Evolutionary conservation across 1,140 invertebrate genomes (phyloP), one percentile per base, ranked within the genome.

Genomic region (Leucophenga varia): DNA sequence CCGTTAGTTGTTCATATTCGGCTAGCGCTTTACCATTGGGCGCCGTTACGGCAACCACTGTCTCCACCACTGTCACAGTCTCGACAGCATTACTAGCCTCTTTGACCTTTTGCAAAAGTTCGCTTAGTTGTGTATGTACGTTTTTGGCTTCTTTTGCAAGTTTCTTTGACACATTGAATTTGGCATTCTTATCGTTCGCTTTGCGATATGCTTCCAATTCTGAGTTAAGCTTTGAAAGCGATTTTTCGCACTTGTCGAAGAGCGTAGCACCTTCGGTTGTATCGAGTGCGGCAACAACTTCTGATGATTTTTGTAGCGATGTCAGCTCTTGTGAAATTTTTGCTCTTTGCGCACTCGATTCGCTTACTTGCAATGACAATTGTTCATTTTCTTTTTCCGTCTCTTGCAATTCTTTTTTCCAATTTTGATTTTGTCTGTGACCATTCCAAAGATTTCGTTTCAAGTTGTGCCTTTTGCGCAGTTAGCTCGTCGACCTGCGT

Each of bases 401-500:
- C 1, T 22, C 32, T 31, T 57, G 38, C 31, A 57, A 50, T 35
- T 64, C 45, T 25, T 56, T 47, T n/a, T 41, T 65, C 49, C n/a
- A 71, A 43, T 5, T 31, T 59, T 38, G 51, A 46, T 59, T 51
- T 64, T 37, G 0, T 43, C 34, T 36, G 48, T 17, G 55, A 12
- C 35, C 13, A 9, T 32, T 32, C 3, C 13, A 25, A 1, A 3
- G 28, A 10, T 8, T 52, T 52, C 0, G 21, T 17, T n/a, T 78
- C 64, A 22, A 82, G 49, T 49, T 80, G 69, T 32, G 61, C 58
- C 59, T 83, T 82, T 58, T 86, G 84, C 50, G 82, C 80, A 49
- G 78, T 80, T 30, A 81, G 71, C 48, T 79, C 64, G 19, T 79
- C 79, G 17, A 85, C 70, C 51, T 80, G 81, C 47, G 73, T 56